Percentiles rank a stretch among this genome's conserved stretches.
Conservation (phyloP, 2,797 vertebrate species). For the Pangasius mekongensis region DNA sequence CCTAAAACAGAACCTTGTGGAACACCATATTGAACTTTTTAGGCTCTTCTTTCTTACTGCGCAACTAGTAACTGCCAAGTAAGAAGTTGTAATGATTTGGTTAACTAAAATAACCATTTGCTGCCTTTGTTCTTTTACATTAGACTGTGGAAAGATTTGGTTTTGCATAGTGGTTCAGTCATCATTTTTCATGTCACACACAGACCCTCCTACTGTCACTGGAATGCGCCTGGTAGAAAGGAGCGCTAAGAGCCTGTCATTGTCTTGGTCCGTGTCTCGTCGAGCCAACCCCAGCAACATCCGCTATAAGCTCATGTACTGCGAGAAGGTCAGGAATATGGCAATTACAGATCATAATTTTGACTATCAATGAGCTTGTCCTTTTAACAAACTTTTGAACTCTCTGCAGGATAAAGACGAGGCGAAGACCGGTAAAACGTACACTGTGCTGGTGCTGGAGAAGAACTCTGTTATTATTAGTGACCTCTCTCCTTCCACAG, state of each 20-base stretch:
- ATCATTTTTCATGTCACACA: constrained; percentile 3
- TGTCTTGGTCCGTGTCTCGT: constrained; percentile 86
- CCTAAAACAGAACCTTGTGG: not conserved
- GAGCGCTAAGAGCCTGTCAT: constrained; percentile 79
- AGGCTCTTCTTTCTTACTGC: not conserved
- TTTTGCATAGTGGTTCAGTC: not conserved
- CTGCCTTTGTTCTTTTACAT: not conserved
- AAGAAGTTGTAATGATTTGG: not conserved
- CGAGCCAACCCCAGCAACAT: constrained; percentile 73
- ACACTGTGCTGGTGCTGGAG: constrained; percentile 85
- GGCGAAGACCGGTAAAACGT: constrained; percentile 74
- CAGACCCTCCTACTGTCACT: constrained; percentile 90
- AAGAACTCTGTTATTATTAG: constrained; percentile 81
- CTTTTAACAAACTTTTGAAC: not conserved
- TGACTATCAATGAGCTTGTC: not conserved
- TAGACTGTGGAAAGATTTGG: not conserved
- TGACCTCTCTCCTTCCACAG: constrained; percentile 80
- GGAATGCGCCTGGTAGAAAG: constrained; percentile 80
- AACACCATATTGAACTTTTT: not conserved
- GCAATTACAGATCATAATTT: not conserved
- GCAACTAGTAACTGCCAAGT: not conserved
- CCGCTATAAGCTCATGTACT: constrained; percentile 90
- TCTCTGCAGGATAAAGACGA: constrained; percentile 68
- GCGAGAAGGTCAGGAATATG: constrained; percentile 82
- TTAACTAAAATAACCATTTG: not conserved